Percentiles rank a stretch among this genome's conserved stretches.
Conservation (phyloP, 2,113 vertebrate species). For the Erythrocercus mccallii region DNA sequence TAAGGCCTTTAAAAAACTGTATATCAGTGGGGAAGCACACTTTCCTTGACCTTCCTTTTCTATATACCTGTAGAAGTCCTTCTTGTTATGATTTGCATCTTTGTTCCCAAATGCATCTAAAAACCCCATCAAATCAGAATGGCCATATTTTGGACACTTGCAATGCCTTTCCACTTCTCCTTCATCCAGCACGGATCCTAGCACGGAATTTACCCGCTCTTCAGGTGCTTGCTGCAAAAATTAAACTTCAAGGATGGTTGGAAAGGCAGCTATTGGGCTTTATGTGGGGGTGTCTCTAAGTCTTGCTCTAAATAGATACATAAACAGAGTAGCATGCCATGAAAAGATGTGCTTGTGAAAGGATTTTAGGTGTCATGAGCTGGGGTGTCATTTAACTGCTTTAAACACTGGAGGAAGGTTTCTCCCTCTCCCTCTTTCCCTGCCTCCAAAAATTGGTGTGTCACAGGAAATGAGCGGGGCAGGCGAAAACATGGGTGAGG, state of each 20-base stretch:
- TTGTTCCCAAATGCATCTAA: background rate
- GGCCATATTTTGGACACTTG: background rate
- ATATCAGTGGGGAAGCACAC: constrained; percentile 17
- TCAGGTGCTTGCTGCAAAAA: background rate
- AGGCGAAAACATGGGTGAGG: background rate
- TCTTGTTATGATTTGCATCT: background rate
- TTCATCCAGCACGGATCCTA: background rate
- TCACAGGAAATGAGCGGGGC: background rate
- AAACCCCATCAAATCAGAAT: background rate
- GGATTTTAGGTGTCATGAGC: background rate
- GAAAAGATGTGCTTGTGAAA: background rate
- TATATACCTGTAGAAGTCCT: background rate
- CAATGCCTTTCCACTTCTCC: background rate
- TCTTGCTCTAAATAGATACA: background rate
- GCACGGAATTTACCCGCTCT: background rate
- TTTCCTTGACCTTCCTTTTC: background rate
- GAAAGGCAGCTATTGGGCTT: background rate
- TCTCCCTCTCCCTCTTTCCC: background rate
- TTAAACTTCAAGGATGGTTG: background rate
- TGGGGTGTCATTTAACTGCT: background rate
- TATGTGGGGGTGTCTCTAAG: fast-evolving
- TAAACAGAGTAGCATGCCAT: background rate
- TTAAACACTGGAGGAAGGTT: background rate
- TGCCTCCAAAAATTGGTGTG: background rate
- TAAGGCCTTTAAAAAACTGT: constrained; percentile 61